phyloP scores from a whole-genome alignment of 2,113 vertebrate species.

The Theropithecus gelada region DNA sequence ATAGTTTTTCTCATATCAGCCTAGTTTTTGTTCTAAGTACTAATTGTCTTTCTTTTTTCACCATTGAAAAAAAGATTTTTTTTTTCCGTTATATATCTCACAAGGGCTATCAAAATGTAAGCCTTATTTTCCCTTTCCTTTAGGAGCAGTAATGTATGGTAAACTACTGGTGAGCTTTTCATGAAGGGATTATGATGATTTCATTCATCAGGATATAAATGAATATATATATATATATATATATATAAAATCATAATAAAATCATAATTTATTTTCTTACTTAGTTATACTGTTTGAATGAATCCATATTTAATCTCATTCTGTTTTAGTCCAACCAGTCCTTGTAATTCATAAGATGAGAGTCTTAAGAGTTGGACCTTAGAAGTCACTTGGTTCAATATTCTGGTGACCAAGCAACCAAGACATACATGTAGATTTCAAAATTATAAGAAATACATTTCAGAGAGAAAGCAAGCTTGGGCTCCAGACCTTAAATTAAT shows the following conservation, averaged over 20 bases:
- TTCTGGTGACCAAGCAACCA: neutral
- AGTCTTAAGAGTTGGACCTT: neutral
- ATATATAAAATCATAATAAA: too few relatives aligned
- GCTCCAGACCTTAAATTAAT: neutral
- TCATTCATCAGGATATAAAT: neutral
- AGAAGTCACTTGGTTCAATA: neutral
- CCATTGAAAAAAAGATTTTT: neutral
- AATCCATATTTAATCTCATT: neutral
- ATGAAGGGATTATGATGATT: neutral
- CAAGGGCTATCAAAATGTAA: neutral
- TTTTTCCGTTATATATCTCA: neutral
- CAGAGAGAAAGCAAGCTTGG: neutral
- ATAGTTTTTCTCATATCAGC: neutral
- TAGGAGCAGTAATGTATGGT: neutral
- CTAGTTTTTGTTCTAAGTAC: neutral
- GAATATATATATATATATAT: too few relatives aligned
- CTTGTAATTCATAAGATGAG: conserved; percentile 30
- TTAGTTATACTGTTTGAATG: neutral
- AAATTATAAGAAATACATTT: conserved; percentile 4
- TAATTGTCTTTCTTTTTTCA: neutral
- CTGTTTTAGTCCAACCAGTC: neutral
- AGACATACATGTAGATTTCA: neutral
- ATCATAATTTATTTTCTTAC: conserved; percentile 4
- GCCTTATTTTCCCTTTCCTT: neutral
- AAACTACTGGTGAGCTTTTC: neutral